Conservation (phyloP, 2,797 vertebrate genomes). For the Siniperca scherzeri region DNA sequence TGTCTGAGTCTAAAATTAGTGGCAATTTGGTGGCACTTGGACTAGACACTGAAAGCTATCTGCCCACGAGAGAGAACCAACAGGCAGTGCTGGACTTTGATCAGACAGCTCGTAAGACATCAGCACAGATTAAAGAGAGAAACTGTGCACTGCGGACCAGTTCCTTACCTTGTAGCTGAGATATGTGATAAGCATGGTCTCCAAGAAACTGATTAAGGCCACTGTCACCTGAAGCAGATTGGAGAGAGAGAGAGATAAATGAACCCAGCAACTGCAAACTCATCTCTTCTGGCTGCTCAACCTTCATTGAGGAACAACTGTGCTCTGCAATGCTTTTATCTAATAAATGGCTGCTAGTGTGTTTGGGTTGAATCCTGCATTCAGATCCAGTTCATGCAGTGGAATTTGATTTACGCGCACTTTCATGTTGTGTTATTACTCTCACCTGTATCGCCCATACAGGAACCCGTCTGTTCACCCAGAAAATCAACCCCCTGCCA, state of each 20-base stretch:
- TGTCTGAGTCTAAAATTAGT: constrained; percentile 5
- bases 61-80: not conserved
- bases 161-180: constrained; percentile 90
- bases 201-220: constrained; percentile 91
- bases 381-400: constrained; percentile 5
- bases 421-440: not conserved
- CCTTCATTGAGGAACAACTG: constrained; percentile 19
- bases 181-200: constrained; percentile 91
- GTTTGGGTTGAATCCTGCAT: constrained; percentile 19
- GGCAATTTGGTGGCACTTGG: not conserved
- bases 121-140: constrained; percentile 30
- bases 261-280: constrained; percentile 31
- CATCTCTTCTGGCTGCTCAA: constrained; percentile 28
- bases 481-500: constrained; percentile 85
- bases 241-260: constrained; percentile 43
- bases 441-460: constrained; percentile 90
- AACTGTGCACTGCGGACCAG: not conserved
- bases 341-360: constrained; percentile 25
- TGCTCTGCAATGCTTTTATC: constrained; percentile 27
- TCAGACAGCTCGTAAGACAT: constrained; percentile 19
- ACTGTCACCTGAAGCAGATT: constrained; percentile 85
- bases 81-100: not conserved
- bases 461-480: constrained; percentile 85
- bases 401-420: constrained; percentile 49
- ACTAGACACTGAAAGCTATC: constrained; percentile 13